Evolutionary conservation across 2,888 invertebrate species (phyloP).

Genomic region (Bimastos eiseni): DNA sequence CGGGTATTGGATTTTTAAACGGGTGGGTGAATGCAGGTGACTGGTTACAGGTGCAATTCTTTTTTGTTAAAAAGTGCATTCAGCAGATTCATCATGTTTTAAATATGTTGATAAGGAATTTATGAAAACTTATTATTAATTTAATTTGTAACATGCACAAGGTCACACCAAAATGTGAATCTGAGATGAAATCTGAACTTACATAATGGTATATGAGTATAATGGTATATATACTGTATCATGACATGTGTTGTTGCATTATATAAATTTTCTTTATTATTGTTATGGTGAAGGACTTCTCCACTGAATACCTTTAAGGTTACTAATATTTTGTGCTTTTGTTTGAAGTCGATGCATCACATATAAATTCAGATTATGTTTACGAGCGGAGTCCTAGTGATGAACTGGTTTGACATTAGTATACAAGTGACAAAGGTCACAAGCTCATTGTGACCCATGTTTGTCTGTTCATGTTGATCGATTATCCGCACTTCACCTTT

Average conservation of each 20-base stretch:
- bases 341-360: neutral
- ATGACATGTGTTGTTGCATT: too few species aligned
- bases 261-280: neutral
- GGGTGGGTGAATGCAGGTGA: neutral
- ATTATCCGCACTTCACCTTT: neutral
- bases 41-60: neutral
- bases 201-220: too few species aligned
- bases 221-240: too few species aligned
- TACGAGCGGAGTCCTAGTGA: neutral
- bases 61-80: neutral
- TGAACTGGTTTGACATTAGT: neutral
- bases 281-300: neutral
- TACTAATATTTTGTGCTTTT: neutral
- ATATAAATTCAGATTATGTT: neutral
- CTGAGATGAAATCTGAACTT: too few species aligned
- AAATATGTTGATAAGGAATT: neutral
- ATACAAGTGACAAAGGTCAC: neutral
- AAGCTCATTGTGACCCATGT: neutral
- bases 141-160: too few species aligned
- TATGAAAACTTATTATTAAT: neutral
- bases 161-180: too few species aligned
- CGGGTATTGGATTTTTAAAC: neutral
- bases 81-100: neutral
- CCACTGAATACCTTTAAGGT: neutral
- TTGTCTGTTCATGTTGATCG: neutral